Conservation (phyloP, 2,797 vertebrate genomes). For the Streptopelia turtur region DNA sequence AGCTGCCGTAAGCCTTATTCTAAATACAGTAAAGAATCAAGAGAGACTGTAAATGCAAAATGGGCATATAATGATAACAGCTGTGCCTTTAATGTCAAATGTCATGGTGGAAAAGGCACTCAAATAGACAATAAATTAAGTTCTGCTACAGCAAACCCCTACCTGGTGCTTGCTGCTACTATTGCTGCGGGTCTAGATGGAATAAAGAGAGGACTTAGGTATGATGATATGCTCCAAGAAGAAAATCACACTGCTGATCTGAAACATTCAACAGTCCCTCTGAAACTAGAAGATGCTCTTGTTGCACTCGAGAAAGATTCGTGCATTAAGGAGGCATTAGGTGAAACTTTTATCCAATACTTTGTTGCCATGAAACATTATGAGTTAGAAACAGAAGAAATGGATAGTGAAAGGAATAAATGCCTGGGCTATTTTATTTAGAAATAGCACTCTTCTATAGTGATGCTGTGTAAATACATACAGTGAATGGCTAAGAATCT, state of each 20-base stretch:
- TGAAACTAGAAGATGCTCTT: conserved; percentile 90
- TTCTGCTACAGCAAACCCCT: conserved; percentile 92
- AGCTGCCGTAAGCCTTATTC: conserved; percentile 85
- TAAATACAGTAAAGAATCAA: conserved; percentile 83
- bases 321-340: conserved; percentile 84
- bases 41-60: conserved; percentile 81
- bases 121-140: conserved; percentile 91
- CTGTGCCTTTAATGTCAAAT: conserved; percentile 90
- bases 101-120: conserved; percentile 84
- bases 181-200: conserved; percentile 92
- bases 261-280: conserved; percentile 80
- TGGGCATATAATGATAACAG: conserved; percentile 91
- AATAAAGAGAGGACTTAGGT: conserved; percentile 79
- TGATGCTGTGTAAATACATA: conserved; percentile 18
- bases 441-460: not conserved
- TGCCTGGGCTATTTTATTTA: conserved; percentile 96
- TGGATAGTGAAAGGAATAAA: conserved; percentile 90
- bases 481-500: not conserved
- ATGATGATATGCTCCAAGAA: conserved; percentile 69
- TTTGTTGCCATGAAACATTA: conserved; percentile 94
- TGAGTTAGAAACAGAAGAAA: conserved; percentile 91
- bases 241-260: conserved; percentile 61
- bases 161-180: conserved; percentile 90
- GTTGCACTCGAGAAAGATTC: conserved; percentile 83
- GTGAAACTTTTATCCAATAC: conserved; percentile 90